Conservation (phyloP, 2,888 invertebrate genomes). For the Mythimna pallens region DNA sequence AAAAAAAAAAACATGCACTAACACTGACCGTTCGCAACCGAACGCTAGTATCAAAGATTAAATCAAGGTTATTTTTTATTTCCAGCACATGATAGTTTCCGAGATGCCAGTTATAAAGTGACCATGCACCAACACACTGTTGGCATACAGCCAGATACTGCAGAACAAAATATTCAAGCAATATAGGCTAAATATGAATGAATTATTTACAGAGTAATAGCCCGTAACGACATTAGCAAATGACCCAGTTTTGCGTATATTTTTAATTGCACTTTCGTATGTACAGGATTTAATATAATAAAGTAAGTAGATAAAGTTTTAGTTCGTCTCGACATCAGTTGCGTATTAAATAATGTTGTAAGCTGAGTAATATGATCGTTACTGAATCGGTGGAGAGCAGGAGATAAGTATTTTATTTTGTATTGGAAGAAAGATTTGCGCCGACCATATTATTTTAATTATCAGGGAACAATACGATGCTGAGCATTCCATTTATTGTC, state of each 20-base stretch:
- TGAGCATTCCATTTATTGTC: too few species aligned
- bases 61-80: conserved; percentile 67
- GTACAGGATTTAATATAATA: conserved; percentile 8
- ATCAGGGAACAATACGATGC: too few species aligned
- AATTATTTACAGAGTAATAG: conserved; percentile 65
- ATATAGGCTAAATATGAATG: conserved; percentile 68
- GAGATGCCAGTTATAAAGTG: conserved; percentile 61
- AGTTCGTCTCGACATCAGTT: background rate
- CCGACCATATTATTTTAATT: too few species aligned
- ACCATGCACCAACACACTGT: conserved; percentile 65
- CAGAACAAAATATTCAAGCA: conserved; percentile 69
- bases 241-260: conserved; percentile 54
- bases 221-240: conserved; percentile 59
- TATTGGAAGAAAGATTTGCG: too few species aligned
- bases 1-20: conserved; percentile 13
- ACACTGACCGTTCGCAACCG: conserved; percentile 39
- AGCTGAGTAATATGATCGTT: too few species aligned
- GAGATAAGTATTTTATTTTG: too few species aligned
- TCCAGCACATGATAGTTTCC: conserved; percentile 59
- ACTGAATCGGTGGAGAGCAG: too few species aligned
- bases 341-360: background rate
- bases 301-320: background rate
- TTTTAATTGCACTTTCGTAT: conserved; percentile 48
- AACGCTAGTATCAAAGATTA: conserved; percentile 43
- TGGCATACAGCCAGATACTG: conserved; percentile 75